A percentile compares a stretch with the other conserved stretches of the same genome.
These are phyloP conservation scores for Rachycentron canadum DNA, from an alignment of 2,797 vertebrate genomes.

Conservation along the genomic window DNA sequence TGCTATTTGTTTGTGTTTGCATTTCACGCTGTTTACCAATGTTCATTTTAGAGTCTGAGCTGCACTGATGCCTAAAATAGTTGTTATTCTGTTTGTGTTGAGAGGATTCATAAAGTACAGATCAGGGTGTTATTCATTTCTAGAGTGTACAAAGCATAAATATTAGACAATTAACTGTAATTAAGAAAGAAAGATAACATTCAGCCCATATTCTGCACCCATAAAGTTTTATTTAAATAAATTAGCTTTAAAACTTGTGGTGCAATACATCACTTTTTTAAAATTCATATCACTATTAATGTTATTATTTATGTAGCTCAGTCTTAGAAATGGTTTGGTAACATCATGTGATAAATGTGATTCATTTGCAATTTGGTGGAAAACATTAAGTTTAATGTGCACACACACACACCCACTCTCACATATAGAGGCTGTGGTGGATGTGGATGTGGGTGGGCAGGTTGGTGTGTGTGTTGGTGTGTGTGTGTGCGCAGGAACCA, in stretches of 20 bases:
- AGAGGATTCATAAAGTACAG: background rate
- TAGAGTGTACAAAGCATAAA: no score
- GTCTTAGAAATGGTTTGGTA: no score
- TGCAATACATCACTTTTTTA: no score
- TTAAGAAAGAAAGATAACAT: no score
- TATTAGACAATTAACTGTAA: no score
- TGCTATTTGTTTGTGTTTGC: background rate
- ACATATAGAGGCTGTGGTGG: background rate
- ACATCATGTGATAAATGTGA: background rate
- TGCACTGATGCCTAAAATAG: no score
- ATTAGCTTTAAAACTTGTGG: no score
- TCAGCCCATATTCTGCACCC: no score
- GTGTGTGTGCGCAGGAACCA: background rate
- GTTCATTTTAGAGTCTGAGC: background rate
- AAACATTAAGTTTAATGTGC: background rate
- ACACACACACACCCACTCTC: background rate
- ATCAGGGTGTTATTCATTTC: no score
- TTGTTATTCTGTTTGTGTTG: background rate
- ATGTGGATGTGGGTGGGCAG: background rate
- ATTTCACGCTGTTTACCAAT: conserved; percentile 21
- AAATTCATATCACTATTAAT: no score
- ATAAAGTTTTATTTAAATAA: no score
- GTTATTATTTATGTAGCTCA: background rate
- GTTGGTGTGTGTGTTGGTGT: background rate
- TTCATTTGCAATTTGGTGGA: background rate